phyloP scores from a whole-genome alignment of 2,113 vertebrate species.

The Columbina picui region DNA sequence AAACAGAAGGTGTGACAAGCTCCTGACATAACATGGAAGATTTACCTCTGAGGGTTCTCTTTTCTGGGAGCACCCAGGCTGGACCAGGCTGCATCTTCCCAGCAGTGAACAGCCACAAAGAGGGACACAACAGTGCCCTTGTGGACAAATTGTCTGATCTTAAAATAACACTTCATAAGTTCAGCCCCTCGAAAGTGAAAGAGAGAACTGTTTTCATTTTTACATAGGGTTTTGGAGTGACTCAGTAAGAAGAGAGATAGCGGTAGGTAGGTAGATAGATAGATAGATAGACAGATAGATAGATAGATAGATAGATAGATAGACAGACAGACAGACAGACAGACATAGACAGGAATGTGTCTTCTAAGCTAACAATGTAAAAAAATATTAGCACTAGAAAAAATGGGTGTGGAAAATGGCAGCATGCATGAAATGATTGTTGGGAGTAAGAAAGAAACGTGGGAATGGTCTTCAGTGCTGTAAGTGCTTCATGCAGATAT shows the following conservation, averaged over 20 bases:
- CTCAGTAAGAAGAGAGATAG: not conserved
- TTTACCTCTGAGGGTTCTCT: not conserved
- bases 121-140: not conserved
- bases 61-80: not conserved
- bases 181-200: not conserved
- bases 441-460: not conserved
- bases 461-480: not conserved
- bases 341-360: not conserved
- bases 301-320: not conserved
- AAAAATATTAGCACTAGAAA: not conserved
- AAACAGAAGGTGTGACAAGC: not conserved
- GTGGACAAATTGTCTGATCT: not conserved
- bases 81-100: not conserved
- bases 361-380: not conserved
- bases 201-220: not conserved
- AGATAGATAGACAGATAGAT: accelerated
- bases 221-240: not conserved
- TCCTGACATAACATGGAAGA: not conserved
- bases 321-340: not conserved
- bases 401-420: not conserved
- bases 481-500: not conserved
- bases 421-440: not conserved
- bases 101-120: not conserved
- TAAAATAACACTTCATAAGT: accelerated
- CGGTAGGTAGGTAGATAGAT: not conserved